phyloP scores from a whole-genome alignment of 37 sponge, comb jelly and placozoan species.

The Amphimedon queenslandica region DNA sequence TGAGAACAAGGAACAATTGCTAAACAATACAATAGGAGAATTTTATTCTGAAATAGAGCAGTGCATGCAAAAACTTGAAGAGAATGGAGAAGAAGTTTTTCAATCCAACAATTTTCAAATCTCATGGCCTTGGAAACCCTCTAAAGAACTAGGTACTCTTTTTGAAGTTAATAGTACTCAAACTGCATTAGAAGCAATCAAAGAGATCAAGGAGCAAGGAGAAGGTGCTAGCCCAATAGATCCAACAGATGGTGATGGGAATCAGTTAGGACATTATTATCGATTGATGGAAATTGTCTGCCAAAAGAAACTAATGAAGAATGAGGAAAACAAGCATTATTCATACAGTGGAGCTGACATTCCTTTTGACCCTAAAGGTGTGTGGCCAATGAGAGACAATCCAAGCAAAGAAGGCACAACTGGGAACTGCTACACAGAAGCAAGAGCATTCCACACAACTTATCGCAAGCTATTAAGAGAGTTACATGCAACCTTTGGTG shows the following conservation, averaged over 20 bases:
- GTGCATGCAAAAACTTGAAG: conserved; percentile 27
- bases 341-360: conserved; percentile 21
- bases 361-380: conserved; percentile 22
- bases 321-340: conserved; percentile 1
- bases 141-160: conserved; percentile 1
- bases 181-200: conserved; percentile 22
- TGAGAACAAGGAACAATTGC: not conserved
- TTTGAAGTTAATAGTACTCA: conserved; percentile 4
- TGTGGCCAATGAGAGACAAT: conserved; percentile 61
- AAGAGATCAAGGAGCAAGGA: conserved; percentile 33
- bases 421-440: conserved; percentile 18
- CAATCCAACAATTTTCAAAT: conserved; percentile 3
- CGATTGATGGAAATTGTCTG: conserved; percentile 54
- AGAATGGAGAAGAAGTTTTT: conserved; percentile 19
- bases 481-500: conserved; percentile 40
- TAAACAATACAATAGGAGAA: conserved; percentile 41
- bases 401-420: conserved; percentile 12
- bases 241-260: not conserved
- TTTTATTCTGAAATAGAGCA: conserved; percentile 50
- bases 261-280: conserved; percentile 45
- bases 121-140: conserved; percentile 20
- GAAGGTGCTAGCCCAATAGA: conserved; percentile 39
- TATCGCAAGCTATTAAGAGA: conserved; percentile 23
- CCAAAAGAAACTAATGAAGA: not conserved
- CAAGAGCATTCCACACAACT: conserved; percentile 31